These are phyloP conservation scores for Esox lucius DNA, from an alignment of 2,797 vertebrate species.

Conservation along the genomic window DNA sequence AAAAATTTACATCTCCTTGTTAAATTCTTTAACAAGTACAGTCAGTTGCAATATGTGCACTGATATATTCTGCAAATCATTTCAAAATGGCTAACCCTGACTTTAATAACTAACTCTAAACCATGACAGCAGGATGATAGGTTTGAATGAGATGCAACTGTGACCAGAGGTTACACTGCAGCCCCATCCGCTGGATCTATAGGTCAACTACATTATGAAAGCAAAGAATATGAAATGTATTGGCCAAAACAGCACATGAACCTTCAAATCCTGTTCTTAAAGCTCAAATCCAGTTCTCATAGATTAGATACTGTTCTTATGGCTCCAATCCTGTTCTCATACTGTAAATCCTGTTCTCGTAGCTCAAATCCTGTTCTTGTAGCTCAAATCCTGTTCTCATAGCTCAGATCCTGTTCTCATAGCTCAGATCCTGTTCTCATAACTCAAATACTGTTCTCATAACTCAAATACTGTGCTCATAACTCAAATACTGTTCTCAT, in stretches of 20 bases:
- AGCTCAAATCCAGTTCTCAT: neutral
- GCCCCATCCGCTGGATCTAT: slow-evolving; percentile 76
- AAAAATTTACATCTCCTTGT: neutral
- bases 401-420: neutral
- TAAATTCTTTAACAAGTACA: neutral
- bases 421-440: neutral
- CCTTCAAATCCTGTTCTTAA: neutral
- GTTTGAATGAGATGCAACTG: slow-evolving; percentile 47
- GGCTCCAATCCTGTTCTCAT: neutral
- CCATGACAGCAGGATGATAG: slow-evolving; percentile 35
- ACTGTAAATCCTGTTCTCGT: too few species aligned
- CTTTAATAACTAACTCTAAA: slow-evolving; percentile 16
- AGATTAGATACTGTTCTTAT: neutral
- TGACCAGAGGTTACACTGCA: slow-evolving; percentile 67
- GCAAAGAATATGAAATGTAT: neutral
- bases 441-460: neutral
- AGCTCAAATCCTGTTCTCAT: neutral
- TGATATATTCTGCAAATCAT: too few species aligned
- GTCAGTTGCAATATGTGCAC: too few species aligned
- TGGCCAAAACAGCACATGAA: neutral
- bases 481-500: neutral
- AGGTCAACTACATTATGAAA: slow-evolving; percentile 64
- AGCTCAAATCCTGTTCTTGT: neutral
- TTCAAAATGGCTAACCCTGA: too few species aligned
- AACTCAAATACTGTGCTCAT: neutral